Percentiles rank a stretch among this genome's conserved stretches.
phyloP scores from a whole-genome alignment of 2,888 invertebrate species.

The Neoaliturus tenellus region DNA sequence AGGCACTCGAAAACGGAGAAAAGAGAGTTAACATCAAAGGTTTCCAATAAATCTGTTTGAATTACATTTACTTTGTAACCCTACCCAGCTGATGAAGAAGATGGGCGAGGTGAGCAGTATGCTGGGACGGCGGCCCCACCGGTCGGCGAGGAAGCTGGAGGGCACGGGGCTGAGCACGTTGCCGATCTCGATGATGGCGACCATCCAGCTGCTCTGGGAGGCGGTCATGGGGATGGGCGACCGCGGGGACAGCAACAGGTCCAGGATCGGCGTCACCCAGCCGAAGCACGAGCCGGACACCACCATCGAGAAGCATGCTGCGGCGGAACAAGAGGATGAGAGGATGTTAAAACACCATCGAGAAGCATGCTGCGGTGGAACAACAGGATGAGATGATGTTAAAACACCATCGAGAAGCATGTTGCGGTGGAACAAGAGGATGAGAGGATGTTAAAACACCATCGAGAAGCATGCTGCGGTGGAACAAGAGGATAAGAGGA shows the following conservation, averaged over 20 bases:
- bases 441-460: no score
- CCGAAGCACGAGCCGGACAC: constrained; percentile 59
- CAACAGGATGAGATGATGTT: no score
- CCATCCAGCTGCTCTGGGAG: constrained; percentile 59
- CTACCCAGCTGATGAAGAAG: constrained; percentile 62
- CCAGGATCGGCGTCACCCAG: constrained; percentile 60
- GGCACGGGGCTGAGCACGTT: constrained; percentile 58
- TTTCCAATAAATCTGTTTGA: no score
- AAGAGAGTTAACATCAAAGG: no score
- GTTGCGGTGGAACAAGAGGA: no score
- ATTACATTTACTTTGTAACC: no score
- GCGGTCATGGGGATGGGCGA: constrained; percentile 60
- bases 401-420: no score
- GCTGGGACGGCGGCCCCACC: constrained; percentile 63
- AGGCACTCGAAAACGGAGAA: no score
- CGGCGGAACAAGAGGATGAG: background rate
- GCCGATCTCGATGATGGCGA: constrained; percentile 60
- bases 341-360: no score
- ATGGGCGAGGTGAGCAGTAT: constrained; percentile 63
- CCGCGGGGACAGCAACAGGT: constrained; percentile 23
- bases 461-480: no score
- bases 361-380: no score
- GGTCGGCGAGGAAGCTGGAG: constrained; percentile 59
- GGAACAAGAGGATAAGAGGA: no score
- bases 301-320: constrained; percentile 51